These are phyloP conservation scores for Plutomurus gul DNA, from an alignment of 1,140 invertebrate species.

Conservation along the genomic window DNA sequence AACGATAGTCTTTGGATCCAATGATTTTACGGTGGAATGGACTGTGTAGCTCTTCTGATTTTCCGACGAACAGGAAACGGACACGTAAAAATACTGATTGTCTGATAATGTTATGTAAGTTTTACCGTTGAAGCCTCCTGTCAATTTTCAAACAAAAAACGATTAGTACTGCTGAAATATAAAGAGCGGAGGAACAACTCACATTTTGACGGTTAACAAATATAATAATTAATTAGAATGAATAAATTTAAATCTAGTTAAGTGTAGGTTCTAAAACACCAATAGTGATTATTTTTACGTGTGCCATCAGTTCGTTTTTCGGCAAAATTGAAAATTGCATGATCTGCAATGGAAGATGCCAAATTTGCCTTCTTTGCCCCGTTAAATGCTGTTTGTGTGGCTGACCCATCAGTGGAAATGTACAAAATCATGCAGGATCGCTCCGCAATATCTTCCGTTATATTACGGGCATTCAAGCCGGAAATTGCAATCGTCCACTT, in stretches of 20 bases:
- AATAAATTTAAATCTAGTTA: too few relatives aligned
- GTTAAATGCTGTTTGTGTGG: not conserved
- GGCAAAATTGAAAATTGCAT: not conserved
- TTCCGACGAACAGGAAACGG: not conserved
- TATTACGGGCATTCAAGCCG: not conserved
- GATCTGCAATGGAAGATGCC: not conserved
- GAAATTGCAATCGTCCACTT: not conserved
- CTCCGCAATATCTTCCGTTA: not conserved
- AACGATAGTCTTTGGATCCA: not conserved
- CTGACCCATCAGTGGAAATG: not conserved
- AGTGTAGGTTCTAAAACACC: too few relatives aligned
- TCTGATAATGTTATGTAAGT: not conserved
- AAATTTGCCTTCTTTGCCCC: not conserved
- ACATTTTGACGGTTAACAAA: too few relatives aligned
- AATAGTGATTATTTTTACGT: not conserved
- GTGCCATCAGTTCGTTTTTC: not conserved
- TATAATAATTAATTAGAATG: too few relatives aligned
- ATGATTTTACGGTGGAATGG: not conserved
- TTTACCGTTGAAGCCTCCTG: not conserved
- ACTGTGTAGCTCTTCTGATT: not conserved
- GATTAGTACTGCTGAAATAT: too few relatives aligned
- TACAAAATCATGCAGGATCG: not conserved
- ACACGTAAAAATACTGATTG: not conserved
- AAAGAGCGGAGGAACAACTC: too few relatives aligned
- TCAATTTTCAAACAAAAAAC: too few relatives aligned